phyloP scores from a whole-genome alignment of 2,888 invertebrate genomes.

The Dryobota labecula region DNA sequence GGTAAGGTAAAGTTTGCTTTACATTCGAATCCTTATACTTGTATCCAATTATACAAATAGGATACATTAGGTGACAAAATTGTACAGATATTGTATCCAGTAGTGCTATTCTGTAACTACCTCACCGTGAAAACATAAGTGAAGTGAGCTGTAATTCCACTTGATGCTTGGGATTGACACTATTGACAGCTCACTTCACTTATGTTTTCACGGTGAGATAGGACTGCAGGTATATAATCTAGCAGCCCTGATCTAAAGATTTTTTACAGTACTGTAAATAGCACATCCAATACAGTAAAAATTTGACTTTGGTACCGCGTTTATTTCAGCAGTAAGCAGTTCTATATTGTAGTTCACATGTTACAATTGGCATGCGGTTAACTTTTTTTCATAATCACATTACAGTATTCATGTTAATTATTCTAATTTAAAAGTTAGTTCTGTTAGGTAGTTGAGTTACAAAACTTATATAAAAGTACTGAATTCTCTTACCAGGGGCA shows the following conservation, averaged over 20 bases:
- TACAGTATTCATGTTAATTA: neutral
- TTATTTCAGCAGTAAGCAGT: neutral
- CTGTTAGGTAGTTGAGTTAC: neutral
- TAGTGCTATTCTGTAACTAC: no score
- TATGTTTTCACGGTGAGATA: no score
- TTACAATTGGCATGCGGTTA: neutral
- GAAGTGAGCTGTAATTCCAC: no score
- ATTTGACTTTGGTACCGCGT: neutral
- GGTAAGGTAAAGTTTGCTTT: neutral
- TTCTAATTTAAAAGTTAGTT: neutral
- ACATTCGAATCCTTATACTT: neutral
- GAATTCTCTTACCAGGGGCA: slow-evolving; percentile 91
- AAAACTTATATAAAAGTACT: neutral
- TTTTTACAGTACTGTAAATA: neutral
- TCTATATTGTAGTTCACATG: neutral
- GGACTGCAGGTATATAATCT: neutral
- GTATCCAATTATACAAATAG: neutral
- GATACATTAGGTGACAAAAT: neutral
- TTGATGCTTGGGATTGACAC: no score
- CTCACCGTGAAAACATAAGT: no score
- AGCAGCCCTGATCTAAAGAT: neutral
- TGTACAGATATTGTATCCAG: neutral
- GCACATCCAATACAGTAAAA: neutral
- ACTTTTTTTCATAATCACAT: neutral
- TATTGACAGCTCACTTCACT: no score